Conservation (phyloP, 53 echinoderm and acorn worm genomes). For the Actinopyga echinites region DNA sequence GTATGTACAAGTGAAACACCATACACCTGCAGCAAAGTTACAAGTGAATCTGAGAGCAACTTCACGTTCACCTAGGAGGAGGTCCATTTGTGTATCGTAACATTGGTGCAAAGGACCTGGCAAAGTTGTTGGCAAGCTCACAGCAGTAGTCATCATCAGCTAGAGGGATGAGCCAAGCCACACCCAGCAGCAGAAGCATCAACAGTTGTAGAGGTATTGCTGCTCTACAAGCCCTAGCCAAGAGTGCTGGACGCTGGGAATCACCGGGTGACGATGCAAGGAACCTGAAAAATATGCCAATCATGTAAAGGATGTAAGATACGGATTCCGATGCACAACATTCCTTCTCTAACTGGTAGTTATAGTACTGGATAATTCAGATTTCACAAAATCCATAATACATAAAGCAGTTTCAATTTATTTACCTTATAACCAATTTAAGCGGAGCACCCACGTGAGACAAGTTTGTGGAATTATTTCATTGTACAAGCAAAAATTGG, state of each 20-base stretch:
- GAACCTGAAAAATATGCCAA: neutral
- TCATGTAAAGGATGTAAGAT: too few species aligned
- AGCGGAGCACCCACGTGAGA: too few species aligned
- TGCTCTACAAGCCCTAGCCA: conserved; percentile 79
- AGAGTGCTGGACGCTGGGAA: conserved; percentile 51
- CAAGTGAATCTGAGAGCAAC: neutral
- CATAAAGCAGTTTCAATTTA: too few species aligned
- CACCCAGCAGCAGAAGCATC: conserved; percentile 95
- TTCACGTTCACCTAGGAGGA: conserved; percentile 65
- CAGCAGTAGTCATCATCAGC: conserved; percentile 99
- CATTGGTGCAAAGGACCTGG: conserved; percentile 92
- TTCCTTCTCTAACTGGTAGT: too few species aligned
- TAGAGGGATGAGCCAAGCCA: conserved; percentile 97
- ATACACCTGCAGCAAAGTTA: neutral
- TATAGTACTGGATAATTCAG: too few species aligned
- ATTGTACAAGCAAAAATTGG: too few species aligned
- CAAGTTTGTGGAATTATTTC: too few species aligned
- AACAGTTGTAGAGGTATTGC: conserved; percentile 92
- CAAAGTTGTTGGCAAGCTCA: conserved; percentile 93
- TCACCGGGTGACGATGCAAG: neutral
- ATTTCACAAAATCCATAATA: too few species aligned
- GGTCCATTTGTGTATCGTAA: conserved; percentile 94
- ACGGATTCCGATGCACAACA: too few species aligned
- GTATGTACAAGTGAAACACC: too few species aligned
- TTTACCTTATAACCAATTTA: too few species aligned